phyloP scores from a whole-genome alignment of 2,797 vertebrate species.

The Aplochiton taeniatus region DNA sequence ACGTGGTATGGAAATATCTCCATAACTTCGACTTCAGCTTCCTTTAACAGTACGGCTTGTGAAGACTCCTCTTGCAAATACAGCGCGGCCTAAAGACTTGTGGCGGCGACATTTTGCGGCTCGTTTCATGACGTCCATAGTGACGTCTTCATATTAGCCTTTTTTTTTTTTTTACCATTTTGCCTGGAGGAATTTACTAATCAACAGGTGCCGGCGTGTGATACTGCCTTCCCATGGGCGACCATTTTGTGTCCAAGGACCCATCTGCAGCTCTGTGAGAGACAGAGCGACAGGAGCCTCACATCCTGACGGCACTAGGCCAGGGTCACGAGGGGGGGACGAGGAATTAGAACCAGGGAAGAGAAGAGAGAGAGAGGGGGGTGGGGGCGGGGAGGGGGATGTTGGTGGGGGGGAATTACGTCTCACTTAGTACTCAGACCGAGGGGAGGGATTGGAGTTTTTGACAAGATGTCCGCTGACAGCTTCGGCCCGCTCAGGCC shows the following conservation, averaged over 20 bases:
- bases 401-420: not conserved
- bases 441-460: slow-evolving; percentile 1
- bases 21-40: too few species aligned
- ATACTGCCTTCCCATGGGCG: not conserved
- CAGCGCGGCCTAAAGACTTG: too few species aligned
- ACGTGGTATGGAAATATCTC: too few species aligned
- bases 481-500: not conserved
- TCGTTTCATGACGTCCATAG: too few species aligned
- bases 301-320: slow-evolving; percentile 41
- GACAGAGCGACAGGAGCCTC: slow-evolving; percentile 35
- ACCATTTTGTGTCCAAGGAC: not conserved
- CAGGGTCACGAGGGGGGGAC: slow-evolving; percentile 49
- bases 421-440: too few species aligned
- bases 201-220: too few species aligned
- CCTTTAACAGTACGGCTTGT: too few species aligned
- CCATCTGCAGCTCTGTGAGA: not conserved
- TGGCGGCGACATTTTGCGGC: too few species aligned
- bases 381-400: not conserved
- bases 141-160: too few species aligned
- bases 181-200: too few species aligned
- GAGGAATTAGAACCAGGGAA: slow-evolving; percentile 53
- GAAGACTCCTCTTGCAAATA: too few species aligned
- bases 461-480: slow-evolving; percentile 11
- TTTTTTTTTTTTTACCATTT: too few species aligned
- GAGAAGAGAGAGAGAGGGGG: slow-evolving; percentile 27